Conservation (phyloP, 23 tunicate genomes). For the Clavelina lepadiformis region DNA sequence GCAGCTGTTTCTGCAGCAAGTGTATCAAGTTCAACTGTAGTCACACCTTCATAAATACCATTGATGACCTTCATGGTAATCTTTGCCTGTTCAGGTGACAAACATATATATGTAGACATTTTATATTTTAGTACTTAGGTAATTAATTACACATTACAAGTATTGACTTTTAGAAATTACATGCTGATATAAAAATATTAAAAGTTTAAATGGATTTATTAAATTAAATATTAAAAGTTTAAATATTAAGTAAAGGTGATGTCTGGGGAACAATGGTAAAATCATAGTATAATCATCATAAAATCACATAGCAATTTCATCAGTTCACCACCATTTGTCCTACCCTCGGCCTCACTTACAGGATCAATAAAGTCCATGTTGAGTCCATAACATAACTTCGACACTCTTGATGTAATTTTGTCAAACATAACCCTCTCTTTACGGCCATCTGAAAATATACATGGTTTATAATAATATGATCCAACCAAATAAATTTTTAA, state of each 20-base stretch:
- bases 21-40: conserved; percentile 92
- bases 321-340: too few relatives aligned
- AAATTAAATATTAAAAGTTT: too few relatives aligned
- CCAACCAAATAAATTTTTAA: too few relatives aligned
- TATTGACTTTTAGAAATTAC: not conserved
- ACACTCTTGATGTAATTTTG: conserved; percentile 96
- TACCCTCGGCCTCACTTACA: too few relatives aligned
- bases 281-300: too few relatives aligned
- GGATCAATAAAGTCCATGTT: conserved; percentile 95
- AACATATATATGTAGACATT: not conserved
- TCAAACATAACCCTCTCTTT: conserved; percentile 94
- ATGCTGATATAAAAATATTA: too few relatives aligned
- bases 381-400: conserved; percentile 92
- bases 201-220: too few relatives aligned
- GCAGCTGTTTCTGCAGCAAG: conserved; percentile 99
- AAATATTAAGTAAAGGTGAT: too few relatives aligned
- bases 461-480: conserved; percentile 2
- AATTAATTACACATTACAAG: not conserved
- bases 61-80: conserved; percentile 94
- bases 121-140: not conserved
- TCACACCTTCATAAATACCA: conserved; percentile 97
- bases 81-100: conserved; percentile 82
- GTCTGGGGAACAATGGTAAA: too few relatives aligned
- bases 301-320: too few relatives aligned
- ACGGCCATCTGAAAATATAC: conserved; percentile 66